These are phyloP conservation scores for Leptocoma aspasia DNA, from an alignment of 2,113 vertebrate genomes.

Conservation along the genomic window DNA sequence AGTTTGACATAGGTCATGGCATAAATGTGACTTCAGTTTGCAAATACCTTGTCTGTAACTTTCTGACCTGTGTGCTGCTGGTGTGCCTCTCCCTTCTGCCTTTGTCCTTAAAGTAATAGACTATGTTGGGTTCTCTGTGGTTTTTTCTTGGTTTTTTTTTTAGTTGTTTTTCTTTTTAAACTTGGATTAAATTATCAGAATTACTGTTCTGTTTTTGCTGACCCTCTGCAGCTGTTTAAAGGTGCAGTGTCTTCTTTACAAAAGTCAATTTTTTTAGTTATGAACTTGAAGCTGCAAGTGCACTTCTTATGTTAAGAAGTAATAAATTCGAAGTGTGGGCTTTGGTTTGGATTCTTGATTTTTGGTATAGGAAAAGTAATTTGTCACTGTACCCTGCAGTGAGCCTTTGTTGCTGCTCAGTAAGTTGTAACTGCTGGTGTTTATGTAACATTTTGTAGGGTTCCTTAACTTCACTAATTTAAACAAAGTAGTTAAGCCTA, in stretches of 20 bases:
- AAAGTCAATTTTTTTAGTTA: not conserved
- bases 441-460: not conserved
- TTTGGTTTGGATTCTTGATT: not conserved
- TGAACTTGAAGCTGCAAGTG: not conserved
- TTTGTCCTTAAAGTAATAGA: conserved; percentile 58
- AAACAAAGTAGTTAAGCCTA: not conserved
- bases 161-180: not conserved
- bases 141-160: not conserved
- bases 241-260: conserved; percentile 50
- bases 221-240: conserved; percentile 63
- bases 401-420: not conserved
- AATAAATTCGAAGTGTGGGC: not conserved
- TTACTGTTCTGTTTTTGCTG: conserved; percentile 38
- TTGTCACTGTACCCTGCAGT: not conserved
- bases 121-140: conserved; percentile 37
- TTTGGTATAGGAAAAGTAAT: not conserved
- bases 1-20: not conserved
- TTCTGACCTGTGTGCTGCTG: conserved; percentile 59
- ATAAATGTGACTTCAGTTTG: conserved; percentile 23
- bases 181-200: conserved; percentile 21
- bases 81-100: conserved; percentile 50
- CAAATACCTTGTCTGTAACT: conserved; percentile 61
- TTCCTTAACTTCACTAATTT: not conserved
- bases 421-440: not conserved
- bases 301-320: not conserved